phyloP scores from a whole-genome alignment of 2,113 vertebrate species.

The Danionella cerebrum region DNA sequence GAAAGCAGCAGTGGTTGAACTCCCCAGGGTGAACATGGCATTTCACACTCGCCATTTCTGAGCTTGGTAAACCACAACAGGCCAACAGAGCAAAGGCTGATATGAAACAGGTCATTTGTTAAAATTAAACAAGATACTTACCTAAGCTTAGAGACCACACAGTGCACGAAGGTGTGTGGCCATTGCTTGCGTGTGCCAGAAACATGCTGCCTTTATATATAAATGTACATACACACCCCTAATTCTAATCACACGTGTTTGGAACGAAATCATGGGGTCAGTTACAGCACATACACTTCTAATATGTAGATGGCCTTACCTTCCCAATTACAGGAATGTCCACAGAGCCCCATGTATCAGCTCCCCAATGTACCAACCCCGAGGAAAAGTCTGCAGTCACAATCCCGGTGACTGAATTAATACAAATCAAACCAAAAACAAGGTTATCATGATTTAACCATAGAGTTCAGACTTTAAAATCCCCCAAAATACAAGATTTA shows the following conservation, averaged over 20 bases:
- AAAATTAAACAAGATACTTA: slow-evolving; percentile 38
- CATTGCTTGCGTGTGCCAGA: slow-evolving; percentile 20
- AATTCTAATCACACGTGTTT: background rate
- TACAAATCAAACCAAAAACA: background rate
- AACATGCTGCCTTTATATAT: background rate
- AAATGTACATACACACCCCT: background rate
- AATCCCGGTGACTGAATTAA: slow-evolving; percentile 69
- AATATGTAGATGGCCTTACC: slow-evolving; percentile 52
- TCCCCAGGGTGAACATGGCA: slow-evolving; percentile 31
- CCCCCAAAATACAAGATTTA: slow-evolving; percentile 26
- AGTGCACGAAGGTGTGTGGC: background rate
- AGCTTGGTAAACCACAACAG: slow-evolving; percentile 42
- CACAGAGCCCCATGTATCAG: slow-evolving; percentile 77
- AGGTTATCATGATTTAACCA: background rate
- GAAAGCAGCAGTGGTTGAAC: slow-evolving; percentile 5
- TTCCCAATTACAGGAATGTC: slow-evolving; percentile 77
- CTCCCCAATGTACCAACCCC: slow-evolving; percentile 69
- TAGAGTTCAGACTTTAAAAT: background rate
- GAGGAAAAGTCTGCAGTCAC: slow-evolving; percentile 76
- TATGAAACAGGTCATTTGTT: no score
- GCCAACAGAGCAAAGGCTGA: slow-evolving; percentile 26
- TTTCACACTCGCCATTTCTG: slow-evolving; percentile 28
- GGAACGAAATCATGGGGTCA: no score
- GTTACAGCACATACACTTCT: no score
- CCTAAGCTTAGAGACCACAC: slow-evolving; percentile 35